Evolutionary conservation across 2,797 vertebrate genomes (phyloP).

Genomic region (Todus mexicanus): DNA sequence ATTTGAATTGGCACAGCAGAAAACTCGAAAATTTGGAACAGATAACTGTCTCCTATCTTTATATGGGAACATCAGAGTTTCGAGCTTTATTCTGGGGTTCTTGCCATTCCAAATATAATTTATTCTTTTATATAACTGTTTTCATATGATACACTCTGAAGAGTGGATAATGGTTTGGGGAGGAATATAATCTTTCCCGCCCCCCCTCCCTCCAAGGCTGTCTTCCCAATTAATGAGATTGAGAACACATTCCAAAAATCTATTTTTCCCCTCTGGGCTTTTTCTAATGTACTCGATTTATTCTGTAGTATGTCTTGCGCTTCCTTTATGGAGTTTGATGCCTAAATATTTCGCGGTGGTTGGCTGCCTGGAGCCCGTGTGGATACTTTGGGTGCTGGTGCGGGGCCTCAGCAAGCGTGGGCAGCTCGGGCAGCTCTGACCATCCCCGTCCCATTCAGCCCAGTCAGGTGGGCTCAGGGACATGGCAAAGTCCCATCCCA

Average conservation of each 20-base stretch:
- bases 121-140: constrained; percentile 73
- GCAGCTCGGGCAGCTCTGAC: not conserved
- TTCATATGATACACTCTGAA: constrained; percentile 69
- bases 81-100: constrained; percentile 71
- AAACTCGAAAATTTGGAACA: constrained; percentile 72
- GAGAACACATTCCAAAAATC: constrained; percentile 62
- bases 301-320: constrained; percentile 22
- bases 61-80: constrained; percentile 71
- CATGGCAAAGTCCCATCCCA: not conserved
- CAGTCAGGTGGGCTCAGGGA: not conserved
- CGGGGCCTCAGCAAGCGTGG: not conserved
- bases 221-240: constrained; percentile 70
- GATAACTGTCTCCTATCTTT: constrained; percentile 74
- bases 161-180: constrained; percentile 62
- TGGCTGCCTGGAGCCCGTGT: not conserved
- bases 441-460: not conserved
- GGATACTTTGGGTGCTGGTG: not conserved
- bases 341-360: not conserved
- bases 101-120: constrained; percentile 75
- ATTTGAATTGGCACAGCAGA: constrained; percentile 66
- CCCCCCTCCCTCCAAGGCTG: constrained; percentile 10
- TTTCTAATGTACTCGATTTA: constrained; percentile 54
- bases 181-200: constrained; percentile 5
- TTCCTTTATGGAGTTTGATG: constrained; percentile 45
- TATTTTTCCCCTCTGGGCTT: constrained; percentile 54